Evolutionary conservation across 2,888 invertebrate species (phyloP).

Genomic region (Drosophila paucipuncta): DNA sequence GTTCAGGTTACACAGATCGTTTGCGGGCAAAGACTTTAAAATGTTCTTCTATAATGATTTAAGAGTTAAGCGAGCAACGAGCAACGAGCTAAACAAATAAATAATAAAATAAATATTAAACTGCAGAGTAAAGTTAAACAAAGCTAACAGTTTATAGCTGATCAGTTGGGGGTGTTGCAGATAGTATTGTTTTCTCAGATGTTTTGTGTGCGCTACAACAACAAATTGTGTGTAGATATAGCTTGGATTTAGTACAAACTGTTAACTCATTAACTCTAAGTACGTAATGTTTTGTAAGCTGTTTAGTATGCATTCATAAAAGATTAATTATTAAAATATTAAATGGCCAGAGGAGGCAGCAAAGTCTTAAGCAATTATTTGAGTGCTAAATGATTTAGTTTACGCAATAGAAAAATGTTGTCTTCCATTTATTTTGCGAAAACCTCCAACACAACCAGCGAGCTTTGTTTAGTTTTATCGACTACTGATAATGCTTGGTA

Average conservation of each 20-base stretch:
- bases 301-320: neutral
- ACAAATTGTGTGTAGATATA: neutral
- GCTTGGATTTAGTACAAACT: neutral
- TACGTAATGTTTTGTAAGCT: neutral
- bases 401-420: neutral
- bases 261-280: neutral
- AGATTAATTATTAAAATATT: neutral
- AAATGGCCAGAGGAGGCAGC: neutral
- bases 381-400: neutral
- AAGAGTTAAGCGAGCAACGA: neutral
- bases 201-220: neutral
- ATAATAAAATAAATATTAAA: neutral
- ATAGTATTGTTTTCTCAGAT: neutral
- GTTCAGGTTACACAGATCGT: neutral
- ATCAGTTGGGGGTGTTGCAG: neutral
- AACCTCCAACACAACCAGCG: neutral
- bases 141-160: neutral
- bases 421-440: too few relatives aligned
- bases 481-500: neutral
- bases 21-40: neutral
- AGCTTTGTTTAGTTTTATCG: fast-evolving
- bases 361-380: too few relatives aligned
- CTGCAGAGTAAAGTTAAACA: neutral
- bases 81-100: neutral
- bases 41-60: neutral